Conservation (phyloP, 2,113 vertebrate genomes). For the Myiagra hebetior region DNA sequence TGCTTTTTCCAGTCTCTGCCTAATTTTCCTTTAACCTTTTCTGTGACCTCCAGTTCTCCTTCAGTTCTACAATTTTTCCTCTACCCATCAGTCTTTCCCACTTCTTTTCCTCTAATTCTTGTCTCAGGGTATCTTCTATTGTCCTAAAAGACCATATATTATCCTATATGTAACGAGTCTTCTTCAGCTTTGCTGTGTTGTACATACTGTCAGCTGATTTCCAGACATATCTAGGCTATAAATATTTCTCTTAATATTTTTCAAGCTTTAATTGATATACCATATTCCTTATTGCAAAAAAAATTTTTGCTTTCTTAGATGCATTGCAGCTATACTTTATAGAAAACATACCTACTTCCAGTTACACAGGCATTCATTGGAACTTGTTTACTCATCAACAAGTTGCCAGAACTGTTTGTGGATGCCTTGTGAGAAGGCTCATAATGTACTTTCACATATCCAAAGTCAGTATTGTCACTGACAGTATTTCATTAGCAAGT, state of each 20-base stretch:
- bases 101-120: not conserved
- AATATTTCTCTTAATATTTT: not conserved
- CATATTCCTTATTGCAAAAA: not conserved
- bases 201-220: not conserved
- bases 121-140: not conserved
- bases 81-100: not conserved
- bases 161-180: fast-evolving
- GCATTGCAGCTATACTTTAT: not conserved
- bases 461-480: not conserved
- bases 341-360: not conserved
- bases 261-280: not conserved
- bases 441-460: not conserved
- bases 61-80: not conserved
- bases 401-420: not conserved
- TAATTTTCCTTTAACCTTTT: not conserved
- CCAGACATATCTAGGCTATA: not conserved
- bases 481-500: constrained; percentile 13
- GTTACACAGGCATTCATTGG: not conserved
- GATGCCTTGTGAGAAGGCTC: not conserved
- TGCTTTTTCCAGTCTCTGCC: not conserved
- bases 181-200: not conserved
- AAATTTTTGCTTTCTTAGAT: not conserved
- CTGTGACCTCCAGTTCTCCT: not conserved
- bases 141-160: not conserved
- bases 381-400: not conserved